phyloP scores from a whole-genome alignment of 2,113 vertebrate genomes.

The Pelusios castaneus region DNA sequence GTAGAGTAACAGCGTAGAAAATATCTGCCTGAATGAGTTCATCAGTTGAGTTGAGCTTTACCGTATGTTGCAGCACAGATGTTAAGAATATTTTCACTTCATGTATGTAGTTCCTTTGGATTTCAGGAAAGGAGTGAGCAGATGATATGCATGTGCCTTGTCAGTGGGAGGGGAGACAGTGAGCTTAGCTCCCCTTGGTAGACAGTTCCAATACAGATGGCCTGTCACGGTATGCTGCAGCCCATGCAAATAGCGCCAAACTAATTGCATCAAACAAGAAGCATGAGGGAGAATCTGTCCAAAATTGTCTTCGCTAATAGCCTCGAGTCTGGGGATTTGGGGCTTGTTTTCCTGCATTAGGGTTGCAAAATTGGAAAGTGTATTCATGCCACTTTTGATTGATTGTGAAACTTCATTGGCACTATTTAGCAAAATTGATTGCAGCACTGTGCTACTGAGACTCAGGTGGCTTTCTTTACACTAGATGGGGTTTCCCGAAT shows the following conservation, averaged over 20 bases:
- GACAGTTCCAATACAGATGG: not conserved
- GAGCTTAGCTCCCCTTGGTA: not conserved
- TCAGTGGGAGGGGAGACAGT: not conserved
- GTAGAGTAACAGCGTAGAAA: not conserved
- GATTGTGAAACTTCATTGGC: not conserved
- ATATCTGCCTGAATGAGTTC: not conserved
- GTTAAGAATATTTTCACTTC: not conserved
- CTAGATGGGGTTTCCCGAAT: not conserved
- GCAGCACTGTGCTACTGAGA: not conserved
- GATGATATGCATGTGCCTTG: conserved; percentile 15
- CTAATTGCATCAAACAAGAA: conserved; percentile 28
- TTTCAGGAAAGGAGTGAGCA: not conserved
- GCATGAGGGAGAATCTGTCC: not conserved
- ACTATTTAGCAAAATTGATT: accelerated
- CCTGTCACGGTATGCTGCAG: conserved; percentile 31
- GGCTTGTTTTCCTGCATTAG: not conserved
- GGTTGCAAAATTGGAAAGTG: not conserved
- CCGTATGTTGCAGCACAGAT: not conserved
- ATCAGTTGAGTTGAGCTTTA: not conserved
- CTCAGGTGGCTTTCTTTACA: not conserved
- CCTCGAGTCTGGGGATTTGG: not conserved
- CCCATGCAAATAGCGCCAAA: not conserved
- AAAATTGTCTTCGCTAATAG: conserved; percentile 26
- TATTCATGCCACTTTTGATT: not conserved
- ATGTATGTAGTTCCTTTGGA: not conserved